Evolutionary conservation across 2,113 vertebrate species (phyloP).

Genomic region (Pygoscelis antarcticus): DNA sequence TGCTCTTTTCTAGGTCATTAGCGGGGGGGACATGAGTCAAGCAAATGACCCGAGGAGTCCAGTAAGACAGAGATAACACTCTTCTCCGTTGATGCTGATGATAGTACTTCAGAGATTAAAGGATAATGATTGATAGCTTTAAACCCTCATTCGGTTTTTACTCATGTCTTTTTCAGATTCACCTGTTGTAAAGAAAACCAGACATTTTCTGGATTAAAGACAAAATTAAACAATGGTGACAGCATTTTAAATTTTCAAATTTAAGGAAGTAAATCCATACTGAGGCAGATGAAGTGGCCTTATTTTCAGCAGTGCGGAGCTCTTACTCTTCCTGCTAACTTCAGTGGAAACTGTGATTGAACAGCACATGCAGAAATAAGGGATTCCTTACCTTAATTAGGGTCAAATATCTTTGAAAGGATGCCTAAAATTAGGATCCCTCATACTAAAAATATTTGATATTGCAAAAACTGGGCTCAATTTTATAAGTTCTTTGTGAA

Average conservation of each 20-base stretch:
- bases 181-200: background rate
- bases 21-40: background rate
- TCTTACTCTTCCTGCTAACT: background rate
- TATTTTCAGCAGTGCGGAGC: background rate
- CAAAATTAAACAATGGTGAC: background rate
- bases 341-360: background rate
- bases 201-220: background rate
- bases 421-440: background rate
- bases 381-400: background rate
- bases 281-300: background rate
- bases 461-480: background rate
- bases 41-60: background rate
- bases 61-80: background rate
- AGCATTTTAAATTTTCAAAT: background rate
- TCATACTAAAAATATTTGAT: background rate
- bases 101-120: background rate
- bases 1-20: background rate
- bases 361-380: background rate
- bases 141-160: background rate
- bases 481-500: background rate
- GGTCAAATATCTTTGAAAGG: background rate
- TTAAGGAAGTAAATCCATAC: background rate
- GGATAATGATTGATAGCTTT: background rate
- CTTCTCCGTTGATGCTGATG: background rate
- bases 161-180: background rate